A percentile compares a stretch with the other conserved stretches of the same genome.
Evolutionary conservation across 2,797 vertebrate species (phyloP).

Genomic region (Malacoctenus gilli): DNA sequence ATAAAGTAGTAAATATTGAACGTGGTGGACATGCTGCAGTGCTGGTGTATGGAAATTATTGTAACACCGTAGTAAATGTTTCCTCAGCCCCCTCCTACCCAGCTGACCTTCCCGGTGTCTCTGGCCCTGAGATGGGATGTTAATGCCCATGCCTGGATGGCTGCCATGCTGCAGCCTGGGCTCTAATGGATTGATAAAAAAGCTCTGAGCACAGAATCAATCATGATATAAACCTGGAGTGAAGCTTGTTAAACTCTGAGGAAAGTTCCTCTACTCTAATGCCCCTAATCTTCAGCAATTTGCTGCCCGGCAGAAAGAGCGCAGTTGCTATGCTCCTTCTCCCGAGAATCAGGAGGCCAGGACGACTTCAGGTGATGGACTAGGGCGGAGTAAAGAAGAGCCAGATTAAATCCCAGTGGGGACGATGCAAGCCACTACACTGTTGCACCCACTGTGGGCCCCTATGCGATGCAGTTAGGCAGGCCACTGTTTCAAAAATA

Average conservation of each 20-base stretch:
- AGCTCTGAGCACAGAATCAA: slow-evolving; percentile 75
- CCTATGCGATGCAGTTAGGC: too few relatives aligned
- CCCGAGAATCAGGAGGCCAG: slow-evolving; percentile 41
- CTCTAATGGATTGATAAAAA: slow-evolving; percentile 79
- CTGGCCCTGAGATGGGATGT: slow-evolving; percentile 71
- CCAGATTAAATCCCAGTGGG: too few relatives aligned
- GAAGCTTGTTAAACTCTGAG: slow-evolving; percentile 75
- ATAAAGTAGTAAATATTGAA: slow-evolving; percentile 50
- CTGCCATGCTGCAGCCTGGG: slow-evolving; percentile 70
- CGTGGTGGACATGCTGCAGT: slow-evolving; percentile 24
- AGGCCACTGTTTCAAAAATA: too few relatives aligned
- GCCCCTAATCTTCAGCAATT: slow-evolving; percentile 78
- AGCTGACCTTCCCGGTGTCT: slow-evolving; percentile 71
- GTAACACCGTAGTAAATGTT: slow-evolving; percentile 67
- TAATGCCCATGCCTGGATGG: slow-evolving; percentile 69
- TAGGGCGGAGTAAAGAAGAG: slow-evolving; percentile 8
- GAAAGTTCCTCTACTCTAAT: slow-evolving; percentile 75
- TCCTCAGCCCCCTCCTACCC: slow-evolving; percentile 40
- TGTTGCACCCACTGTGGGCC: too few relatives aligned
- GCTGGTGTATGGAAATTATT: slow-evolving; percentile 44
- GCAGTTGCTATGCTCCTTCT: slow-evolving; percentile 50
- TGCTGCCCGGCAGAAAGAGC: slow-evolving; percentile 63
- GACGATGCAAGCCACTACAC: too few relatives aligned
- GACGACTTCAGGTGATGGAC: slow-evolving; percentile 39
- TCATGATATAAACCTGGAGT: slow-evolving; percentile 74